Evolutionary conservation across 1,140 invertebrate genomes (phyloP).

Genomic region (Heliconius melpomene): DNA sequence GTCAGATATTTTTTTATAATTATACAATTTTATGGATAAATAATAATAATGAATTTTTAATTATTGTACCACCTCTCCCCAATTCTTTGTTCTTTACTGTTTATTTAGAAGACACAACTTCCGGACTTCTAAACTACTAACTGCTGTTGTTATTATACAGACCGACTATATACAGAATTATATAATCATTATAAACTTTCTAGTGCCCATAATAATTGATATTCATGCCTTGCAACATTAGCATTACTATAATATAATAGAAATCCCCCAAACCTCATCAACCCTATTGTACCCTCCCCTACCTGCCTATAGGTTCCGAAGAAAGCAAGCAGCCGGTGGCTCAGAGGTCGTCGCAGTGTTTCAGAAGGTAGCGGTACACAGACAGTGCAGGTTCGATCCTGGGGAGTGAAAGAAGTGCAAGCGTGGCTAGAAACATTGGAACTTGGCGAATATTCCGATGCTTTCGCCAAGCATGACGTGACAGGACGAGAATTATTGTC

Average conservation of each 20-base stretch:
- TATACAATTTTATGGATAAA: no score
- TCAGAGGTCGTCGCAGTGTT: slow-evolving; percentile 78
- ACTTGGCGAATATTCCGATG: slow-evolving; percentile 92
- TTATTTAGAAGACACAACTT: neutral
- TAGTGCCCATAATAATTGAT: no score
- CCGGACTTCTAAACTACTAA: neutral
- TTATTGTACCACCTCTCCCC: neutral
- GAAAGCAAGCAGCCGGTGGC: slow-evolving; percentile 75
- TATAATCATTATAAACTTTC: no score
- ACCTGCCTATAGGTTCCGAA: slow-evolving; percentile 61
- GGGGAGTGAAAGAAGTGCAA: slow-evolving; percentile 88
- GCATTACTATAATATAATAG: slow-evolving; percentile 19
- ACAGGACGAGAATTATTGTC: slow-evolving; percentile 93
- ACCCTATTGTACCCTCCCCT: slow-evolving; percentile 39
- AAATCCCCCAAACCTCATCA: neutral
- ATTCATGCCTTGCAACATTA: neutral
- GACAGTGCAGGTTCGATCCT: slow-evolving; percentile 74
- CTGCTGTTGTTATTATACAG: no score
- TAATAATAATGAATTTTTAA: neutral
- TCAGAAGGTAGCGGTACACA: slow-evolving; percentile 66
- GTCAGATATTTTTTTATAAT: no score
- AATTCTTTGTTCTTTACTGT: no score
- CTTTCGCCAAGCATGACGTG: slow-evolving; percentile 94
- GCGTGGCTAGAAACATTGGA: slow-evolving; percentile 94
- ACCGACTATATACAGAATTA: no score